Conservation (phyloP, 2,797 vertebrate genomes). For the Centropyge bicolor region DNA sequence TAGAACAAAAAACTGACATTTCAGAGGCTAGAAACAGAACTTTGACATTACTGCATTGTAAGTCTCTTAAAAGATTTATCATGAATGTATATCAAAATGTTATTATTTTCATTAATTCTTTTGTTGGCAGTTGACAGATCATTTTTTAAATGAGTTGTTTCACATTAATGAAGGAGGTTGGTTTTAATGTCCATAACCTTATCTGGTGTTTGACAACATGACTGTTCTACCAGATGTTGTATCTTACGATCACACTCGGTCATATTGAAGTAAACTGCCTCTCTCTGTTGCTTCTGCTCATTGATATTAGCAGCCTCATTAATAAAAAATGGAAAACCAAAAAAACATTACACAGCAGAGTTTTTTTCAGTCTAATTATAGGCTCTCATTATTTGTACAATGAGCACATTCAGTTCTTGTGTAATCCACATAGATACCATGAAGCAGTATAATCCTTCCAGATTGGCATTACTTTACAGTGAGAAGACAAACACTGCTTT, state of each 20-base stretch:
- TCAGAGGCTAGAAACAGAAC: not conserved
- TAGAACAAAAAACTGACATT: not conserved
- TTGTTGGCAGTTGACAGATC: not conserved
- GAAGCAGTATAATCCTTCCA: constrained; percentile 55
- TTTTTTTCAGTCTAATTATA: constrained; percentile 58
- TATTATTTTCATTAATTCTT: not conserved
- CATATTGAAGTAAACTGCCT: constrained; percentile 3
- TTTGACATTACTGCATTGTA: not conserved
- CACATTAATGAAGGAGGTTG: not conserved
- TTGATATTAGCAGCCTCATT: constrained; percentile 31
- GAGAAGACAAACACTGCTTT: constrained; percentile 50
- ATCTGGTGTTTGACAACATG: constrained; percentile 19
- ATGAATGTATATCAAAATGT: not conserved
- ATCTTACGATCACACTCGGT: not conserved
- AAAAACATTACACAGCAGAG: constrained; percentile 41
- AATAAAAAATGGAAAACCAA: constrained; percentile 15
- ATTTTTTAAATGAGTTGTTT: not conserved
- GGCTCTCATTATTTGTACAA: constrained; percentile 43
- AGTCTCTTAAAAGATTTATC: not conserved
- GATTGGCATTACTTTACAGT: constrained; percentile 53
- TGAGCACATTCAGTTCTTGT: constrained; percentile 49
- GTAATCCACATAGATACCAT: constrained; percentile 68
- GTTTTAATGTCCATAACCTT: not conserved
- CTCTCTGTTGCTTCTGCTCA: not conserved
- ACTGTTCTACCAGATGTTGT: not conserved